These are phyloP conservation scores for Lysandra bellargus DNA, from an alignment of 2,888 invertebrate species.

Conservation along the genomic window DNA sequence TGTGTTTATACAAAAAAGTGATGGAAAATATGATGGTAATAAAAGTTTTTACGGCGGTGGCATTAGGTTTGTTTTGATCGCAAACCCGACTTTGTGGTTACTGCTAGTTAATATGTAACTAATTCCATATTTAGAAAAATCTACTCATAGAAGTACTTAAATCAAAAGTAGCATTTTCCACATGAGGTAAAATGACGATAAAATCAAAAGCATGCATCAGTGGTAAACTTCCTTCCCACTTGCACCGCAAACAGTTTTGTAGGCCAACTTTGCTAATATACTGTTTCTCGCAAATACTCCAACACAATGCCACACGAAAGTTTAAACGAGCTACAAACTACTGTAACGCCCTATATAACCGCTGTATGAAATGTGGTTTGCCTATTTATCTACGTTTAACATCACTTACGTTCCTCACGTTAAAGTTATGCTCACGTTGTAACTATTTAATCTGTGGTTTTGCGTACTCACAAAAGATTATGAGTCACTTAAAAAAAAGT, in stretches of 20 bases:
- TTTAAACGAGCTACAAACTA: conserved; percentile 47
- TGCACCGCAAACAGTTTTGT: conserved; percentile 35
- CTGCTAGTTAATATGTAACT: not conserved
- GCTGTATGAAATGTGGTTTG: conserved; percentile 27
- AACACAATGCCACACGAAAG: conserved; percentile 52
- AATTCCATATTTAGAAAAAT: not conserved
- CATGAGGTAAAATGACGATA: not conserved
- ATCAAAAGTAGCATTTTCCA: not conserved
- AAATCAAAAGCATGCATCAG: conserved; percentile 1
- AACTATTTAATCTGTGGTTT: not conserved
- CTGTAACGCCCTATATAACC: conserved; percentile 21
- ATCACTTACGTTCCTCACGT: conserved; percentile 3
- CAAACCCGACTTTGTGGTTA: not conserved
- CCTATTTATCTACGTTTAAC: conserved; percentile 19
- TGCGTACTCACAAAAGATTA: not conserved
- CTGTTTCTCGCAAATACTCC: conserved; percentile 62
- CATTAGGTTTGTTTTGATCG: conserved; percentile 40
- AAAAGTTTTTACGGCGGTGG: conserved; percentile 43
- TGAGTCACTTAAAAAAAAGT: not conserved
- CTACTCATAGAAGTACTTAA: not conserved
- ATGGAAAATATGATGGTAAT: conserved; percentile 47
- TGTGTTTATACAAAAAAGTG: not conserved
- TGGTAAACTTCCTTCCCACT: conserved; percentile 20
- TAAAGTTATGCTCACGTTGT: not conserved
- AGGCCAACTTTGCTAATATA: conserved; percentile 65